Evolutionary conservation across 2,113 vertebrate species (phyloP).

Genomic region (Corydoras maculifer): DNA sequence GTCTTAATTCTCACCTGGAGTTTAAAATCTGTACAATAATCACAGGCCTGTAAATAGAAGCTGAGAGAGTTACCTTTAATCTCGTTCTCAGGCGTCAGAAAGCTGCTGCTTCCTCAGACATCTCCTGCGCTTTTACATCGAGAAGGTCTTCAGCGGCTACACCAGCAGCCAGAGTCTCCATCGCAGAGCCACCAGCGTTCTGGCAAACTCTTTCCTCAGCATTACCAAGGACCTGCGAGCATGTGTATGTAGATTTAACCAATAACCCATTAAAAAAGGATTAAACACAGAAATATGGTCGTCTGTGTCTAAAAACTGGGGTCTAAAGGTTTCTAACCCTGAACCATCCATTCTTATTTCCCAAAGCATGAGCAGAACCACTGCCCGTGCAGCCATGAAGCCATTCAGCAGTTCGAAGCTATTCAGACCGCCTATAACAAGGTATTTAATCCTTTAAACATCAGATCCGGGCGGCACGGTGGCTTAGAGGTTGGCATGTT

Average conservation of each 20-base stretch:
- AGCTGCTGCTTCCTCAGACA: constrained; percentile 76
- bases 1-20: no score
- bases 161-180: constrained; percentile 46
- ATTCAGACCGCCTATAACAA: constrained; percentile 51
- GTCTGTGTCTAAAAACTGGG: no score
- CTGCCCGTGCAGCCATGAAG: constrained; percentile 59
- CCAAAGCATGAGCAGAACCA: constrained; percentile 49
- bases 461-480: not conserved
- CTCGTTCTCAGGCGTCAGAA: constrained; percentile 62
- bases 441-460: constrained; percentile 45
- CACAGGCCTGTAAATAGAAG: not conserved
- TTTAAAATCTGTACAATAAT: no score
- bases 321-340: no score
- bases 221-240: constrained; percentile 66
- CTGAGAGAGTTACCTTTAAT: not conserved
- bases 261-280: not conserved
- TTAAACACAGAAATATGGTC: no score
- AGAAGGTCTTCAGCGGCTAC: constrained; percentile 80
- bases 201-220: constrained; percentile 76
- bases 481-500: no score
- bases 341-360: not conserved
- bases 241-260: constrained; percentile 67
- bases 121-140: constrained; percentile 79
- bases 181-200: constrained; percentile 61
- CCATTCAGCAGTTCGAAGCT: constrained; percentile 48